These are phyloP conservation scores for Sabatieria punctata DNA, from an alignment of 2,888 invertebrate species.

Conservation along the genomic window DNA sequence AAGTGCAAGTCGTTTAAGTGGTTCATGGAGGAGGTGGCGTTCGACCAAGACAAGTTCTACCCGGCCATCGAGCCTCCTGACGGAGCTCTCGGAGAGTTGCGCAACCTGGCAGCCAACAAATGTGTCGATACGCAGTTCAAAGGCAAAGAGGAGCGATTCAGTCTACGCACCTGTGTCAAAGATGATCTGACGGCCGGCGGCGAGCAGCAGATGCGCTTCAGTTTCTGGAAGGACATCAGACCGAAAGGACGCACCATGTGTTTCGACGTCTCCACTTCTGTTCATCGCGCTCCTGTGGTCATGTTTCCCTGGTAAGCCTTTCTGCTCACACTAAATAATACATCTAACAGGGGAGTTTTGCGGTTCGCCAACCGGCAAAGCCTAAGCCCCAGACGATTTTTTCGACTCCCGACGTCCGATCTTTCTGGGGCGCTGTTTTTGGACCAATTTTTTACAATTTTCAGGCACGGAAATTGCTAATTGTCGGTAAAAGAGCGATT, in stretches of 20 bases:
- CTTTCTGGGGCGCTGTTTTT: too few species aligned
- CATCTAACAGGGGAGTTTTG: too few species aligned
- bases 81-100: slow-evolving; percentile 54
- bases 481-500: too few species aligned
- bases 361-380: too few species aligned
- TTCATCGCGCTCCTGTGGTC: slow-evolving; percentile 52
- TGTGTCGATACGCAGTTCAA: slow-evolving; percentile 33
- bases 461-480: too few species aligned
- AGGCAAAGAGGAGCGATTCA: slow-evolving; percentile 22
- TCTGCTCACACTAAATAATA: too few species aligned
- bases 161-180: slow-evolving; percentile 19
- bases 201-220: slow-evolving; percentile 21
- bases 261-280: slow-evolving; percentile 57
- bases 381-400: too few species aligned
- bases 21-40: slow-evolving; percentile 82
- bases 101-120: slow-evolving; percentile 30
- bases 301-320: slow-evolving; percentile 52
- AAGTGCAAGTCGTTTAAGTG: slow-evolving; percentile 80
- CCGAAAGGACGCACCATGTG: slow-evolving; percentile 53
- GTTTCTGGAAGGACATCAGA: slow-evolving; percentile 50
- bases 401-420: too few species aligned
- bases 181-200: slow-evolving; percentile 21
- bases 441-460: too few species aligned
- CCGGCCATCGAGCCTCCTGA: slow-evolving; percentile 70
- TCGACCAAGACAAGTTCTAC: slow-evolving; percentile 66